Percentiles rank a stretch among this genome's conserved stretches.
phyloP scores from a whole-genome alignment of 2,797 vertebrate species.

The Dipus sagitta region DNA sequence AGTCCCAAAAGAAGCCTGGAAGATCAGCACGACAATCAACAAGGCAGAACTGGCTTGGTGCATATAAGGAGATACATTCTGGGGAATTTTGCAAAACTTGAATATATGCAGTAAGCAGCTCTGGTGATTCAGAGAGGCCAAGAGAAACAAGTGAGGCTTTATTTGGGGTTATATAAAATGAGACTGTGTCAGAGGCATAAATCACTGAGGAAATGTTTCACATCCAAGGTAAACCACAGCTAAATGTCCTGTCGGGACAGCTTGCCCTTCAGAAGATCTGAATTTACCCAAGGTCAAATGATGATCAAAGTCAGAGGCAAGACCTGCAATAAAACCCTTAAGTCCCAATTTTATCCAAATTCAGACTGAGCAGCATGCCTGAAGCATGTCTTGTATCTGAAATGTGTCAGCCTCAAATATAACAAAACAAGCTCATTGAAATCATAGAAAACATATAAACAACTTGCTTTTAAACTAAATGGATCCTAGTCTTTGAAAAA shows the following conservation, averaged over 20 bases:
- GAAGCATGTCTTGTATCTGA: slow-evolving; percentile 42
- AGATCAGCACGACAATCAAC: slow-evolving; percentile 68
- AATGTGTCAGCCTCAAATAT: slow-evolving; percentile 34
- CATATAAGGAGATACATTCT: slow-evolving; percentile 19
- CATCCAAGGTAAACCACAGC: slow-evolving; percentile 54
- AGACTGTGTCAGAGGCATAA: slow-evolving; percentile 65
- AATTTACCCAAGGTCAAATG: slow-evolving; percentile 61
- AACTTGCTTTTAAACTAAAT: not conserved
- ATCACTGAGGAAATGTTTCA: slow-evolving; percentile 68
- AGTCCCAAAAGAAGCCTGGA: slow-evolving; percentile 55
- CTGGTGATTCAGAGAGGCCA: slow-evolving; percentile 71
- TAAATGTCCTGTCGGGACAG: slow-evolving; percentile 70
- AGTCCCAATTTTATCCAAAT: slow-evolving; percentile 16
- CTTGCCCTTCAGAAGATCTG: slow-evolving; percentile 63
- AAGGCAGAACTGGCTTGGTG: slow-evolving; percentile 63
- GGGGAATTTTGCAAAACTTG: slow-evolving; percentile 69
- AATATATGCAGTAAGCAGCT: slow-evolving; percentile 74
- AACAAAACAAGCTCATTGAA: slow-evolving; percentile 51
- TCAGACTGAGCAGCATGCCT: not conserved
- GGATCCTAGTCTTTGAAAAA: not conserved
- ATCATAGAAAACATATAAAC: slow-evolving; percentile 27
- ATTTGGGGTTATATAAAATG: slow-evolving; percentile 77
- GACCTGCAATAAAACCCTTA: slow-evolving; percentile 43
- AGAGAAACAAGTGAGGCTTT: slow-evolving; percentile 76
- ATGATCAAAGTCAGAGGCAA: slow-evolving; percentile 53